Evolutionary conservation across 2,888 invertebrate species (phyloP).

Genomic region (Taphrorychus bicolor): DNA sequence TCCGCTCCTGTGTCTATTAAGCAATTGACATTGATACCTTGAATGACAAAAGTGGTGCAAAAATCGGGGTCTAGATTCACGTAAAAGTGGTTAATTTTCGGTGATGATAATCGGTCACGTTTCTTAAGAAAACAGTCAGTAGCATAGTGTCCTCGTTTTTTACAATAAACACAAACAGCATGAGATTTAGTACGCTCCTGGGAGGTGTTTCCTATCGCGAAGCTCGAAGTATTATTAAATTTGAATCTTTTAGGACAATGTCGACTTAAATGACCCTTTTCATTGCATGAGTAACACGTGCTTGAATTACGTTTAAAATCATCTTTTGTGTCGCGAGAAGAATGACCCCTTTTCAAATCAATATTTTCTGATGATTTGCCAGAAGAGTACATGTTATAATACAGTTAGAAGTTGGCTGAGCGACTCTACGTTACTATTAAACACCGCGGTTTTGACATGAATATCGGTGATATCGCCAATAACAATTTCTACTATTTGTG

Average conservation of each 20-base stretch:
- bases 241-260: too few relatives aligned
- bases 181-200: background rate
- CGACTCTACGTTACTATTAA: background rate
- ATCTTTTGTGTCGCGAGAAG: background rate
- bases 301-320: background rate
- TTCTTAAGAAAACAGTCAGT: background rate
- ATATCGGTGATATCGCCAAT: conserved; percentile 12
- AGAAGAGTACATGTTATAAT: background rate
- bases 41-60: conserved; percentile 18
- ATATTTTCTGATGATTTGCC: background rate
- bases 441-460: background rate
- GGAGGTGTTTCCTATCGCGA: too few relatives aligned
- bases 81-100: conserved; percentile 22
- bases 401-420: background rate
- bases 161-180: background rate
- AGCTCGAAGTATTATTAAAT: too few relatives aligned
- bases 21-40: conserved; percentile 1
- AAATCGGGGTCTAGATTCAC: conserved; percentile 21
- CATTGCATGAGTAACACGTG: too few relatives aligned
- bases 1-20: conserved; percentile 8
- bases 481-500: conserved; percentile 19
- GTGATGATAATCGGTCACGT: background rate
- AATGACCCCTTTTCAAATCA: background rate
- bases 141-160: background rate
- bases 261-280: too few relatives aligned